These are phyloP conservation scores for Sphyrna mokarran DNA, from an alignment of 2,113 vertebrate genomes.

Conservation along the genomic window DNA sequence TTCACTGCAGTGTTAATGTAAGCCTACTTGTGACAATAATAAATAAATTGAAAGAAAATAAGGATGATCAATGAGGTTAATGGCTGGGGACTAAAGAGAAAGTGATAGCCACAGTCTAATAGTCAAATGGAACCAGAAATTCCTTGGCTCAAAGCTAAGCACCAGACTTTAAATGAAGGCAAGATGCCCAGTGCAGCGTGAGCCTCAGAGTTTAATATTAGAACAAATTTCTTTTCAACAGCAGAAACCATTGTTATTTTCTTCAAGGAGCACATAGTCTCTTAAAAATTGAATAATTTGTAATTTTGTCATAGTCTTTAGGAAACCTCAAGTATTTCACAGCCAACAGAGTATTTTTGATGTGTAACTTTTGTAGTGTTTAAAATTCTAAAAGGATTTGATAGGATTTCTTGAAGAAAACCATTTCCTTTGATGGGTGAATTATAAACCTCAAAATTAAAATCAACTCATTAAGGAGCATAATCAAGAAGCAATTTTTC, in stretches of 20 bases:
- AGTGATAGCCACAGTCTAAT: no score
- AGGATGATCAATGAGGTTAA: no score
- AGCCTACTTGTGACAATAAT: no score
- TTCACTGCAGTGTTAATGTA: no score
- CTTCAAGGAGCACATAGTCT: background rate
- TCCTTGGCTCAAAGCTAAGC: no score
- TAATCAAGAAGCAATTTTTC: no score
- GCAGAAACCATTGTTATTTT: background rate
- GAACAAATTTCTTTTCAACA: background rate
- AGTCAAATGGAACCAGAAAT: no score
- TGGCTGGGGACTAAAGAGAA: no score
- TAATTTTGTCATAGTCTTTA: no score
- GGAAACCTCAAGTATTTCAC: background rate
- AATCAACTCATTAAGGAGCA: background rate
- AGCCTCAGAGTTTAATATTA: background rate
- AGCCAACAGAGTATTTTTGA: background rate
- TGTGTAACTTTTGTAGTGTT: background rate
- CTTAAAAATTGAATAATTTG: background rate
- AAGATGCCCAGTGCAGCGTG: background rate
- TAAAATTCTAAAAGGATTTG: background rate
- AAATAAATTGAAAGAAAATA: no score
- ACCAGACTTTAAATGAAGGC: background rate
- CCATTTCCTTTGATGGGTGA: background rate
- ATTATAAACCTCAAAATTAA: background rate
- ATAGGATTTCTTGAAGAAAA: background rate